Evolutionary conservation across 2,888 invertebrate genomes (phyloP), one percentile per base, ranked within the genome.

Genomic region (Zaprionus lineosus): DNA sequence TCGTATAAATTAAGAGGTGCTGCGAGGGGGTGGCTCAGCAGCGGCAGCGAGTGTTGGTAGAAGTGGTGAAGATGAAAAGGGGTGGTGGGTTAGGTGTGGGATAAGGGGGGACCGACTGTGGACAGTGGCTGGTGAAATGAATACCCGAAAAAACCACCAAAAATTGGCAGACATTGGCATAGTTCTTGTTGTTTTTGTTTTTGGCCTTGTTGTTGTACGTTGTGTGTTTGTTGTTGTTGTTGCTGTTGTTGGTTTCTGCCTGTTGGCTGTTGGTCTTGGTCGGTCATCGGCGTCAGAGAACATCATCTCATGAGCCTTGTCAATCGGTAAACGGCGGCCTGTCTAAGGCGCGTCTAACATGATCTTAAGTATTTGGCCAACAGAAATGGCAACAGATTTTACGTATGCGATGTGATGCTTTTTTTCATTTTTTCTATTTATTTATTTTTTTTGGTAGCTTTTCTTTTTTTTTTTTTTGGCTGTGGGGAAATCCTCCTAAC

Each of bases 341-440:
- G 75, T 77, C 84, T 84, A 84, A 82, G 74, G 78, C 74, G 70
- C 66, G 76, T 77, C 85, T 77, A 82, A 83, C 43, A 41, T 26
- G 37, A 21, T 19, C 33, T 37, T 31, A 18, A 41, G 31, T 37
- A 41, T 44, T 44, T 36, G 56, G 51, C 72, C 60, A 71, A 71
- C 85, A 47, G 60, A 77, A 84, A 77, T 84, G 85, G 85, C 85
- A 61, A 66, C 36, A 82, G 63, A 51, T 61, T 65, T 53, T n/a
- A n/a, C n/a, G n/a, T n/a, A n/a, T n/a, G n/a, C 12, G 33, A n/a
- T 65, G 29, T 34, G 66, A 36, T 37, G 18, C n/a, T n/a, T n/a
- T n/a, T n/a, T n/a, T n/a, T n/a, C n/a, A n/a, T n/a, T n/a, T n/a
- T 53, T 37, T 48, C 8, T 40, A 19, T 16, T 12, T 12, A 26